Base-by-base conservation (phyloP, 2,113 vertebrate species). In the Tichodroma muraria region DNA sequence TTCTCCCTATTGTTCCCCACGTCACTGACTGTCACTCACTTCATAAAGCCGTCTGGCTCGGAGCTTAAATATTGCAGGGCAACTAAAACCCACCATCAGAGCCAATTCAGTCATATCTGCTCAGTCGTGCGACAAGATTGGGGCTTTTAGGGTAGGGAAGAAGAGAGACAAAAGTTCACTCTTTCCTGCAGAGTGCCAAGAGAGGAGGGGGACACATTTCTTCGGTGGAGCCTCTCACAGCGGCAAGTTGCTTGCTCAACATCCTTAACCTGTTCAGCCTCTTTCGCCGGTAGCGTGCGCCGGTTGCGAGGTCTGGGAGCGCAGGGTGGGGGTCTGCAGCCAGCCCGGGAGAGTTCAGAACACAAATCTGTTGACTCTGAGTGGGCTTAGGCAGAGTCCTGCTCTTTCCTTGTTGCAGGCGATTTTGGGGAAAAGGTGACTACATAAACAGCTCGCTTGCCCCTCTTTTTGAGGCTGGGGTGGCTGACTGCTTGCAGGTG, bases 1-100 rank as follows among this genome's bases (percentile, higher is more conserved):
- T 98, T 95, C 97, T 97, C 97, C 97, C 98, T 98, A 98, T 99
- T 99, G 98, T 99, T 98, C 97, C 92, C 96, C 98, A 98, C 96
- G 97, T 98, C 98, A 98, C 98, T 98, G 97, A 97, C 98, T 98
- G 98, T 98, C 98, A 98, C 98, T 98, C 91, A 98, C 98, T 98
- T 98, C 99, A 98, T 99, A 99, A 99, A 98, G 98, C 98, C 85
- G 99, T 99, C 98, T 99, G 98, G 98, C 98, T 98, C 94, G 96
- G 98, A 99, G 99, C 99, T 99, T 99, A 99, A 98, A 99, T 98
- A 98, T 98, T 98, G 98, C 98, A 97, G 98, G 98, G 98, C 98
- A 98, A 98, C 89, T 99, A 98, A 99, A 99, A 99, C 98, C 98
- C 98, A 98, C 98, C 98, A 99, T 99, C 99, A 99, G 98, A 98